Evolutionary conservation across 64 coral and sea anemone genomes (phyloP).

Genomic region (Anthopleura sola): DNA sequence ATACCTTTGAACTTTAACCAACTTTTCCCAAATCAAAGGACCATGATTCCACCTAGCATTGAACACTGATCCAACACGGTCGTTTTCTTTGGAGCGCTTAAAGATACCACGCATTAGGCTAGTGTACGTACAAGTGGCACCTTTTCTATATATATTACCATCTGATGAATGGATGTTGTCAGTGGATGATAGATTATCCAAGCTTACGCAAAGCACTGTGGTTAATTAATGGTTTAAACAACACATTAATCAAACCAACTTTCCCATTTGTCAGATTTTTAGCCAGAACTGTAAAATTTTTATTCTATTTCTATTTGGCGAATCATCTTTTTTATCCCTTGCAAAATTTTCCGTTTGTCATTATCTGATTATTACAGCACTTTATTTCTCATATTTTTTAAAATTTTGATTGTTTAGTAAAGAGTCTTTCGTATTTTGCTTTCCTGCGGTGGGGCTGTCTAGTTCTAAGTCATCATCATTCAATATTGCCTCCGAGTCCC

Average conservation of each 20-base stretch:
- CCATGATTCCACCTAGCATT: not conserved
- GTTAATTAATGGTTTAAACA: constrained; percentile 15
- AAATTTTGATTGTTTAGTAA: too few species aligned
- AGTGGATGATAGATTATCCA: not conserved
- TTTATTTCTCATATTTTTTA: too few species aligned
- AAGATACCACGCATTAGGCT: not conserved
- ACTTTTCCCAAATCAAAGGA: not conserved
- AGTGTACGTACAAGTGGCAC: not conserved
- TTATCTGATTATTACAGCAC: too few species aligned
- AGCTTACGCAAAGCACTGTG: constrained; percentile 10
- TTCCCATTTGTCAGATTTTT: not conserved
- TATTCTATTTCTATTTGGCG: not conserved
- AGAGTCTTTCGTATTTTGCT: too few species aligned
- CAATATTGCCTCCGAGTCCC: too few species aligned
- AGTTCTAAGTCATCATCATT: too few species aligned
- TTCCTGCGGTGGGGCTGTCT: too few species aligned
- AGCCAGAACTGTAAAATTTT: not conserved
- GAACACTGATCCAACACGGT: not conserved
- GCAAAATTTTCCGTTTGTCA: too few species aligned
- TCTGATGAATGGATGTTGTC: constrained; percentile 1
- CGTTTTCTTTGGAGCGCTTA: not conserved
- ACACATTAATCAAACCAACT: not conserved
- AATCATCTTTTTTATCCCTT: not conserved
- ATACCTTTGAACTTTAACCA: not conserved
- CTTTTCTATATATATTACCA: not conserved